These are phyloP conservation scores for Drosophila longiperda DNA, from an alignment of 2,888 invertebrate genomes.

Conservation along the genomic window DNA sequence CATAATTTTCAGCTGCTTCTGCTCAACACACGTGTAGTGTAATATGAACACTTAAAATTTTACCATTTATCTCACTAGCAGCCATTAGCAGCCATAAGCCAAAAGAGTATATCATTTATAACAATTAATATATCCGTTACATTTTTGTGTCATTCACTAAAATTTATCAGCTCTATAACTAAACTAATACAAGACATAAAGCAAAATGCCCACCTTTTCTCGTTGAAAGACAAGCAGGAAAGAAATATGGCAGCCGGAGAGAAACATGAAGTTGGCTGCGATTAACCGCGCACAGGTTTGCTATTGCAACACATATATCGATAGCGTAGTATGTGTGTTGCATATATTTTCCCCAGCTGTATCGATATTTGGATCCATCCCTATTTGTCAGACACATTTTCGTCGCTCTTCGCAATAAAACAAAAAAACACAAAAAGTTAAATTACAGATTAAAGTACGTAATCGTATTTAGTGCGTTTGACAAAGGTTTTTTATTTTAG, in stretches of 20 bases:
- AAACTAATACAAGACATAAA: conserved; percentile 73
- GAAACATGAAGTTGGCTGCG: conserved; percentile 73
- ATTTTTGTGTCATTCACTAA: conserved; percentile 27
- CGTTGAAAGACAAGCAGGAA: conserved; percentile 85
- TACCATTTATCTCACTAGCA: conserved; percentile 48
- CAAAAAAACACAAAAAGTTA: conserved; percentile 41
- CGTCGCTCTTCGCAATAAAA: conserved; percentile 56
- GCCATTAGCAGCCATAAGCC: conserved; percentile 15
- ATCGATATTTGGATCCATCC: conserved; percentile 44
- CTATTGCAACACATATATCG: conserved; percentile 14
- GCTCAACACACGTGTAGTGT: conserved; percentile 64
- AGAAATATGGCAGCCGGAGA: conserved; percentile 76
- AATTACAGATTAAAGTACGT: conserved; percentile 63
- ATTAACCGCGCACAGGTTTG: conserved; percentile 51
- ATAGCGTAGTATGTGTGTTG: not conserved
- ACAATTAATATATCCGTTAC: conserved; percentile 6
- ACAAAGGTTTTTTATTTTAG: conserved; percentile 87
- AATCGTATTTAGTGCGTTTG: conserved; percentile 58
- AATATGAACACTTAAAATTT: conserved; percentile 41
- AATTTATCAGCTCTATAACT: conserved; percentile 55
- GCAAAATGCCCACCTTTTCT: conserved; percentile 83
- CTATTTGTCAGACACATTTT: conserved; percentile 70
- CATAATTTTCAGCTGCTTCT: conserved; percentile 59
- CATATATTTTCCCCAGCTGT: not conserved
- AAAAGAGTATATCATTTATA: conserved; percentile 22